Evolutionary conservation across 35 echinoderm and acorn worm genomes (phyloP).

Genomic region (Lytechinus variegatus): DNA sequence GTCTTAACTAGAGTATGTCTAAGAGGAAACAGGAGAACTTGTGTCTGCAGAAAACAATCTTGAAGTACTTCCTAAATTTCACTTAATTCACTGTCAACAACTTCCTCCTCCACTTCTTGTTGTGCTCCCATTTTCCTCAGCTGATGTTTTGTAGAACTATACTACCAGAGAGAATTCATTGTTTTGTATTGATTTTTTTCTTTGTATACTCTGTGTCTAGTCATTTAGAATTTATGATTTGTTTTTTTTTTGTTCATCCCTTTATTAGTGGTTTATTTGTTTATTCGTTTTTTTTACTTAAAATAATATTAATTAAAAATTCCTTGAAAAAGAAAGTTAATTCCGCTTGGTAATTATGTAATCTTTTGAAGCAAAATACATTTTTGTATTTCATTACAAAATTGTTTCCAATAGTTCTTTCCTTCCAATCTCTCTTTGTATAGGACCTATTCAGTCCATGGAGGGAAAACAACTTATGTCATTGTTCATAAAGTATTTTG

Average conservation of each 20-base stretch:
- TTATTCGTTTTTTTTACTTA: no score
- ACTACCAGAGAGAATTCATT: neutral
- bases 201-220: neutral
- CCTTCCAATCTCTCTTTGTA: no score
- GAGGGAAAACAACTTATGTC: no score
- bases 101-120: neutral
- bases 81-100: slow-evolving; percentile 7
- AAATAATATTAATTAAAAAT: no score
- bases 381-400: no score
- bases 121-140: neutral
- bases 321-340: no score
- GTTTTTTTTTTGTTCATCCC: neutral
- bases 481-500: no score
- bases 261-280: neutral
- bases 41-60: neutral
- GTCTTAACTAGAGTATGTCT: neutral
- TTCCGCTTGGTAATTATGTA: no score
- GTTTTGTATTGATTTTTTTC: neutral
- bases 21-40: neutral
- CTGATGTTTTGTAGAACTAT: neutral
- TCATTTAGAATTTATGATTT: neutral
- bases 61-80: slow-evolving; percentile 3
- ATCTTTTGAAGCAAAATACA: no score
- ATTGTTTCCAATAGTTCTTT: no score
- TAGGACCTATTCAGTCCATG: no score